Evolutionary conservation across 2,888 invertebrate genomes (phyloP).

Genomic region (Mactromeris polynyma): DNA sequence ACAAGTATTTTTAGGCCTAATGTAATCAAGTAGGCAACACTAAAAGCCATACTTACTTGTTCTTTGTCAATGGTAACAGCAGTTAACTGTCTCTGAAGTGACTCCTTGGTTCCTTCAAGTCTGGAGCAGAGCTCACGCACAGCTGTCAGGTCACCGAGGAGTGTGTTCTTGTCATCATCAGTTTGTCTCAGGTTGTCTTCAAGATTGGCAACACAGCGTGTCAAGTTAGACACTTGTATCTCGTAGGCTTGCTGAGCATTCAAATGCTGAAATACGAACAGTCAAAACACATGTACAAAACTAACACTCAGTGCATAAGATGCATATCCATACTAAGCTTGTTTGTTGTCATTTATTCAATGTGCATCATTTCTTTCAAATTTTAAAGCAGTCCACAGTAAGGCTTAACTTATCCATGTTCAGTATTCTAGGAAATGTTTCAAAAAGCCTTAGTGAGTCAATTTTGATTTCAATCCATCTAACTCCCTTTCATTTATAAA

Average conservation of each 20-base stretch:
- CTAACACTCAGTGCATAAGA: neutral
- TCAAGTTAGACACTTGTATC: conserved; percentile 85
- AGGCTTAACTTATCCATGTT: too few species aligned
- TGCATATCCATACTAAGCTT: too few species aligned
- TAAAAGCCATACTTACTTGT: conserved; percentile 78
- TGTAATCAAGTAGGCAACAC: too few species aligned
- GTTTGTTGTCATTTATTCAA: too few species aligned
- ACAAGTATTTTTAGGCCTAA: too few species aligned
- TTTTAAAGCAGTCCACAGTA: too few species aligned
- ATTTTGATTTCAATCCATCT: too few species aligned
- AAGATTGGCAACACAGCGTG: conserved; percentile 83
- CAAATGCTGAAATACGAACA: conserved; percentile 77
- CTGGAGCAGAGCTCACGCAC: conserved; percentile 86
- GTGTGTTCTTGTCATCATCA: conserved; percentile 85
- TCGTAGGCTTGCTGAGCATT: conserved; percentile 85
- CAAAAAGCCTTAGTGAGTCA: too few species aligned
- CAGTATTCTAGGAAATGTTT: too few species aligned
- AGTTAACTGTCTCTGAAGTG: conserved; percentile 85
- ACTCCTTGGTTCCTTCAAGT: conserved; percentile 86
- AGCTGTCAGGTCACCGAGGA: conserved; percentile 85
- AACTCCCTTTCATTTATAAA: too few species aligned
- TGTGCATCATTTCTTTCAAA: too few species aligned
- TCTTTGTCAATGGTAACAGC: conserved; percentile 86
- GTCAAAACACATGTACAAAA: neutral
- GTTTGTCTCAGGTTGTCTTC: conserved; percentile 83